These are phyloP conservation scores for Taeniopygia guttata DNA, from an alignment of 2,797 vertebrate genomes.

Conservation along the genomic window DNA sequence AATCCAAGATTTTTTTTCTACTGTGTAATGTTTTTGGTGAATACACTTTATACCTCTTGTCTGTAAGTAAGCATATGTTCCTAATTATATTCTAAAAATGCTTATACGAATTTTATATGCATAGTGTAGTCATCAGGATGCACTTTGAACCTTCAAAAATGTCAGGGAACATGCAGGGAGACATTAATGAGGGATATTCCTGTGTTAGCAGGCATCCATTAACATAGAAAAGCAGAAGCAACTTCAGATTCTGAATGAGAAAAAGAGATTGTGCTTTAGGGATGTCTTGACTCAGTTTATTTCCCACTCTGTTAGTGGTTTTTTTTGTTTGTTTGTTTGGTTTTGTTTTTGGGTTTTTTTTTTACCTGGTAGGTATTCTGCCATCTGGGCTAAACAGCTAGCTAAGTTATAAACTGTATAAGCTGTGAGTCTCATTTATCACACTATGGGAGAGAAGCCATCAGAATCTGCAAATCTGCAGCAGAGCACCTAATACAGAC, in stretches of 20 bases:
- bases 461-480: constrained; percentile 6
- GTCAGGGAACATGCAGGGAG: background rate
- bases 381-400: background rate
- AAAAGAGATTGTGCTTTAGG: rapidly evolving
- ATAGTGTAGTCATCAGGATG: background rate
- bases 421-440: background rate
- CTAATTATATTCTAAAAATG: constrained; percentile 17
- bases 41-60: background rate
- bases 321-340: background rate
- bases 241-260: background rate
- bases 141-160: background rate
- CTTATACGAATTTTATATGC: background rate
- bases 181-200: background rate
- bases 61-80: background rate
- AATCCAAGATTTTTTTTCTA: background rate
- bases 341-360: background rate
- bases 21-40: background rate
- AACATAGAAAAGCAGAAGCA: background rate
- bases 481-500: background rate
- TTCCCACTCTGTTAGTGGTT: background rate
- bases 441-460: background rate
- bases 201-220: background rate
- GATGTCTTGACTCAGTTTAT: background rate
- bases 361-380: background rate
- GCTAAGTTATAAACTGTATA: background rate